Evolutionary conservation across 2,888 invertebrate species (phyloP), one percentile per base, ranked within the genome.

Genomic region (Agriopis aurantiaria): DNA sequence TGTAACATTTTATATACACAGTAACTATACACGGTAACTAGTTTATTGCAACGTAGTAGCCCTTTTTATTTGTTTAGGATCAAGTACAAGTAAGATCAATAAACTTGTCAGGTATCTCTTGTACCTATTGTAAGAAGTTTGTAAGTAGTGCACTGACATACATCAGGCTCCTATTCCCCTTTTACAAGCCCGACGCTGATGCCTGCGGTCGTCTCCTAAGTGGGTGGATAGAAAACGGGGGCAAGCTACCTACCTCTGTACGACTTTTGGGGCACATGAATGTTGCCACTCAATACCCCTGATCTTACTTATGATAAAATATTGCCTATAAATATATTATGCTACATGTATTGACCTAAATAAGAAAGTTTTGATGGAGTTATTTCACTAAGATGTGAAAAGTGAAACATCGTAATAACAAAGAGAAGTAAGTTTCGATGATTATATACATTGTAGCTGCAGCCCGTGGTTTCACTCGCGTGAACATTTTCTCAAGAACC

Each of bases 201-300:
- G 60, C 71, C 73, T 64, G 71, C 68, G 65, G 68, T 71, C 63
- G 53, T 55, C 68, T 75, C 75, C 74, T 82, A 83, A 85, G 83
- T 84, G 83, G 80, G 76, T 77, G 82, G 81, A 82, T 81, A 81
- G 75, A 77, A 79, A 87, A 84, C 71, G 78, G 73, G 83, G 84
- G 82, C 84, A 83, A 76, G 80, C 66, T 77, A 76, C 49, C 45
- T 14, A 43, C 17, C 33, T 5, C 23, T 40, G 43, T 53, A 49
- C 11, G 46, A 46, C 62, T 52, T 52, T 58, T 49, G 48, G 23
- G 11, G 48, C 59, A 69, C 53, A 64, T 60, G 17, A 58, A 45
- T 58, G 60, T 41, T 40, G n/a, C 23, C n/a, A 48, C 11, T 51
- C 41, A 12, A 52, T 14, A 14, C 14, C 49, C 14, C 49, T 49